phyloP scores from a whole-genome alignment of 2,113 vertebrate genomes.

The Ceyx cyanopectus region DNA sequence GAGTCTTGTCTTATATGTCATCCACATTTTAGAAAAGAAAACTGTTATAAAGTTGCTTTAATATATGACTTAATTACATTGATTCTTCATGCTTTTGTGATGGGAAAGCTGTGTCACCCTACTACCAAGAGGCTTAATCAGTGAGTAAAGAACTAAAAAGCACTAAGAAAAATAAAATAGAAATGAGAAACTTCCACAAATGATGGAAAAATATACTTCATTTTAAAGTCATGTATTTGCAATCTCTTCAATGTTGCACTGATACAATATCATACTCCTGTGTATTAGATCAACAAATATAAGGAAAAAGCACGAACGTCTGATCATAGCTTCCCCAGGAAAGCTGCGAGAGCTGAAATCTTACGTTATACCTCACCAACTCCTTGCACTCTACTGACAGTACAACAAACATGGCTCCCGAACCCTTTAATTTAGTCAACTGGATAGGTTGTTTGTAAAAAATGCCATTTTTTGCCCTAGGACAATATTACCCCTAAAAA shows the following conservation, averaged over 20 bases:
- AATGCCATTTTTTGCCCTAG: too few species aligned
- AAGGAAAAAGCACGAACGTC: slow-evolving; percentile 4
- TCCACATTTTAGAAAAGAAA: slow-evolving; percentile 4
- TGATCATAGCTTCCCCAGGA: too few species aligned
- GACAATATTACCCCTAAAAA: too few species aligned
- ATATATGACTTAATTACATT: neutral
- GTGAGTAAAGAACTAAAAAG: neutral
- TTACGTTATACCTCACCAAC: too few species aligned
- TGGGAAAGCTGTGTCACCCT: neutral
- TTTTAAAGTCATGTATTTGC: neutral
- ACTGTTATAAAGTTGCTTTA: neutral
- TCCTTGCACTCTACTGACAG: too few species aligned
- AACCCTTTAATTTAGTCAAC: too few species aligned
- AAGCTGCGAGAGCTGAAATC: too few species aligned
- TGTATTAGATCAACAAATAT: neutral
- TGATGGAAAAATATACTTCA: neutral
- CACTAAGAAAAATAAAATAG: neutral
- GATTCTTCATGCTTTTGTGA: slow-evolving; percentile 16
- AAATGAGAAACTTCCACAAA: neutral
- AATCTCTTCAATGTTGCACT: neutral
- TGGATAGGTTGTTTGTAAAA: too few species aligned
- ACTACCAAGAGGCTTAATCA: neutral
- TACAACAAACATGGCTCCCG: too few species aligned
- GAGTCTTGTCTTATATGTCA: neutral
- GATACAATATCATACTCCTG: neutral